Percentiles rank a stretch among this genome's conserved stretches.
Conservation (phyloP, 2,797 vertebrate species). For the Mormyrops attenuatus region DNA sequence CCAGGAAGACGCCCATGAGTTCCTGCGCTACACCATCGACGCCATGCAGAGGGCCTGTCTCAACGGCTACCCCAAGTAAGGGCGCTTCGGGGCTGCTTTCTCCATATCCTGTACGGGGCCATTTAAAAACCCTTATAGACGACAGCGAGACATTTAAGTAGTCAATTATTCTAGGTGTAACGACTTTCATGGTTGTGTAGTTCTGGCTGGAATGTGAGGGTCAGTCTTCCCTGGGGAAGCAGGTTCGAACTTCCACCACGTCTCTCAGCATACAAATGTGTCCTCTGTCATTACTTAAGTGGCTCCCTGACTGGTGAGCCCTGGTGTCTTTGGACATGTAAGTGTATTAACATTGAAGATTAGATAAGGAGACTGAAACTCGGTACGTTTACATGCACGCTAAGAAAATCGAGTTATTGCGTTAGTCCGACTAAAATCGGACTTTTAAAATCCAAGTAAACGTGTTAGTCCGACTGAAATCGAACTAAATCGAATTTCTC, state of each 20-base stretch:
- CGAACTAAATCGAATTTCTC: background rate
- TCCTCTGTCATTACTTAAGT: background rate
- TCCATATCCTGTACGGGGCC: background rate
- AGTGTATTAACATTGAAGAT: background rate
- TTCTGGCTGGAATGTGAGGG: background rate
- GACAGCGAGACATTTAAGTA: background rate
- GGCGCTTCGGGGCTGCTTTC: background rate
- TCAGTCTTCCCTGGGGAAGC: background rate
- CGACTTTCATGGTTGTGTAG: background rate
- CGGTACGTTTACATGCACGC: background rate
- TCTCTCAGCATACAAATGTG: background rate
- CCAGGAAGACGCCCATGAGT: conserved; percentile 93
- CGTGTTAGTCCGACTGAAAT: background rate
- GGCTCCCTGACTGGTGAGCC: background rate
- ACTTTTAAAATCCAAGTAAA: too few relatives aligned
- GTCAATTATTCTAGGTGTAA: background rate
- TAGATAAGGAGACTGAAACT: background rate
- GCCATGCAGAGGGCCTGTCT: conserved; percentile 97
- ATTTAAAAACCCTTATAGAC: background rate
- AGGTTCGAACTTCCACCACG: background rate
- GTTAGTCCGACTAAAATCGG: too few relatives aligned
- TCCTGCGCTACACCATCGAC: conserved; percentile 86
- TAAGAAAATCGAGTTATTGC: background rate
- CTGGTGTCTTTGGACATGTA: background rate
- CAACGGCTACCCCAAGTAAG: conserved; percentile 81